Conservation (phyloP, 2,797 vertebrate genomes). For the Xyrichtys novacula region DNA sequence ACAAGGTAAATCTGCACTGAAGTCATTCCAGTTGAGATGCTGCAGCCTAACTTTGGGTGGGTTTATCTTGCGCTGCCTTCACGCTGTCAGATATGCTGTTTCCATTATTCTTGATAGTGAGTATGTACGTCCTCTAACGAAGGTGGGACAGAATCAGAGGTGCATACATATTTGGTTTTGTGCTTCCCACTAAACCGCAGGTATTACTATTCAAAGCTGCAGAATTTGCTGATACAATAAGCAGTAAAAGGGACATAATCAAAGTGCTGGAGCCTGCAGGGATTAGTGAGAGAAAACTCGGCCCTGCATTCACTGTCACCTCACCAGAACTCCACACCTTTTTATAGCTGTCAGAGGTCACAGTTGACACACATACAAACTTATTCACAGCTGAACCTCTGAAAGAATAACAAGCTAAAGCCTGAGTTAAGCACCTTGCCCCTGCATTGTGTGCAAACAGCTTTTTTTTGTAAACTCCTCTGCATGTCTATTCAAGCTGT, state of each 20-base stretch:
- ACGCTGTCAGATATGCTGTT: constrained; percentile 36
- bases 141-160: constrained; percentile 19
- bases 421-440: constrained; percentile 41
- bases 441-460: constrained; percentile 54
- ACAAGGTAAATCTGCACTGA: constrained; percentile 47
- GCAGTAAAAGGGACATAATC: constrained; percentile 32
- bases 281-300: constrained; percentile 56
- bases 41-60: constrained; percentile 54
- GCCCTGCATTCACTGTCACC: constrained; percentile 49
- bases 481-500: constrained; percentile 41
- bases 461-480: constrained; percentile 57
- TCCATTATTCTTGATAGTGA: constrained; percentile 59
- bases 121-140: constrained; percentile 42
- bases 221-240: constrained; percentile 48
- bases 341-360: constrained; percentile 56
- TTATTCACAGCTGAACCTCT: constrained; percentile 18
- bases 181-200: constrained; percentile 40
- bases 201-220: constrained; percentile 40
- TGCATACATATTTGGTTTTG: constrained; percentile 24
- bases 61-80: constrained; percentile 42
- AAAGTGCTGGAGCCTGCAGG: constrained; percentile 35
- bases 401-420: constrained; percentile 41
- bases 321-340: constrained; percentile 63
- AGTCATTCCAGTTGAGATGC: constrained; percentile 11
- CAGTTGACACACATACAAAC: constrained; percentile 30